A percentile compares a stretch with the other conserved stretches of the same genome.
Conservation (phyloP, 2,797 vertebrate species). For the Acrossocheilus fasciatus region DNA sequence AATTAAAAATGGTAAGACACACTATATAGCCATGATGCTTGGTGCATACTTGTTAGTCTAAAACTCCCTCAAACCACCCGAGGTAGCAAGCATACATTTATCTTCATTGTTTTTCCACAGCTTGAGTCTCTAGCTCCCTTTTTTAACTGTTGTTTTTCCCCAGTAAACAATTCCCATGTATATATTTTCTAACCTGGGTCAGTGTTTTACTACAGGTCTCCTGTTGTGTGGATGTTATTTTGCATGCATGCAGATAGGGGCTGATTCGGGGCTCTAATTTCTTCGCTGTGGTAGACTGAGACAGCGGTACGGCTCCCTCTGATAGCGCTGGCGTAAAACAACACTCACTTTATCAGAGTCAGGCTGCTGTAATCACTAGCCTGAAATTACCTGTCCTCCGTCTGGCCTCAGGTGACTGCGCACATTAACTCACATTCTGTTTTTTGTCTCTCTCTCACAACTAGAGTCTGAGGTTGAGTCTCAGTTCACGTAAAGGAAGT, state of each 20-base stretch:
- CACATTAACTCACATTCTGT: constrained; percentile 57
- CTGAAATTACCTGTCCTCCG: constrained; percentile 63
- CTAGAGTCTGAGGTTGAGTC: background rate
- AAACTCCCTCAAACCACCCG: background rate
- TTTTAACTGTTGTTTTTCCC: constrained; percentile 8
- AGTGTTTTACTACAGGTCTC: background rate
- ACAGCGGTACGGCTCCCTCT: constrained; percentile 27
- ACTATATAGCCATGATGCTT: constrained; percentile 5
- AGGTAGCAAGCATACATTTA: constrained; percentile 24
- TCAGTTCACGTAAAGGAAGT: constrained; percentile 3
- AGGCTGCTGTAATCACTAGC: constrained; percentile 56
- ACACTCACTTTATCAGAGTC: constrained; percentile 67
- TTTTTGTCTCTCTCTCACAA: constrained; percentile 11
- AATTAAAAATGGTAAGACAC: constrained; percentile 35
- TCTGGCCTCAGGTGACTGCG: constrained; percentile 54
- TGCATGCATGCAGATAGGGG: constrained; percentile 56
- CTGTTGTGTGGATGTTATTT: constrained; percentile 49
- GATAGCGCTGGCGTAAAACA: constrained; percentile 64
- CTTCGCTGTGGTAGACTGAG: constrained; percentile 52
- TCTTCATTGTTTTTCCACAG: constrained; percentile 29
- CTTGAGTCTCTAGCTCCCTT: constrained; percentile 21
- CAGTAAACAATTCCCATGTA: constrained; percentile 13
- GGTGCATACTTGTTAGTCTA: background rate
- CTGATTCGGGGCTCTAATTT: constrained; percentile 56
- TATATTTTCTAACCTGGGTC: constrained; percentile 2